These are phyloP conservation scores for Cirrhinus molitorella DNA, from an alignment of 2,797 vertebrate genomes.

Conservation along the genomic window DNA sequence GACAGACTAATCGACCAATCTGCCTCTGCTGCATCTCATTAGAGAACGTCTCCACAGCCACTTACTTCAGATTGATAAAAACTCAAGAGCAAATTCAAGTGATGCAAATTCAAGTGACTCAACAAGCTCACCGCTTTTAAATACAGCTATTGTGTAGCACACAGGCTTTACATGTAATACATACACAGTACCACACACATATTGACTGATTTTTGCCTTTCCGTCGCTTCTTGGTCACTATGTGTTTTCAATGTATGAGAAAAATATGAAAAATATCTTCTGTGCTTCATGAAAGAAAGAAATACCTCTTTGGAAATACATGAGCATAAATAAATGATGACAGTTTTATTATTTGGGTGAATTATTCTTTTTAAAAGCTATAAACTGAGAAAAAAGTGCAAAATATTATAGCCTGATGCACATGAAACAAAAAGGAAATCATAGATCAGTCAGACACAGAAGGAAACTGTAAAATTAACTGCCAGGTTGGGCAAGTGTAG, in stretches of 20 bases:
- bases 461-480: slow-evolving; percentile 16
- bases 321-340: not conserved
- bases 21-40: slow-evolving; percentile 34
- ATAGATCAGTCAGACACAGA: slow-evolving; percentile 13
- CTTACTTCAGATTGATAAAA: slow-evolving; percentile 17
- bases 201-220: not conserved
- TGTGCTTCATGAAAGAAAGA: not conserved
- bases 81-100: not conserved
- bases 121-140: not conserved
- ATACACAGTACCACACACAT: not conserved
- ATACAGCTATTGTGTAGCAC: not conserved
- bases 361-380: slow-evolving; percentile 12
- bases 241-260: not conserved
- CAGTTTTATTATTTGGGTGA: not conserved
- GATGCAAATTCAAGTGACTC: slow-evolving; percentile 2
- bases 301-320: not conserved
- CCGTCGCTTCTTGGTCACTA: not conserved
- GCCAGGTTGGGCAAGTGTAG: slow-evolving; percentile 9
- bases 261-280: not conserved
- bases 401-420: not conserved
- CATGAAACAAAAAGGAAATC: slow-evolving; percentile 10
- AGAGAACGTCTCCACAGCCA: slow-evolving; percentile 11
- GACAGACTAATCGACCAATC: slow-evolving; percentile 37
- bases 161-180: not conserved
- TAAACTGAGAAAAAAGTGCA: not conserved